Conservation (phyloP, 2,888 invertebrate species). For the Apotomis capreana region DNA sequence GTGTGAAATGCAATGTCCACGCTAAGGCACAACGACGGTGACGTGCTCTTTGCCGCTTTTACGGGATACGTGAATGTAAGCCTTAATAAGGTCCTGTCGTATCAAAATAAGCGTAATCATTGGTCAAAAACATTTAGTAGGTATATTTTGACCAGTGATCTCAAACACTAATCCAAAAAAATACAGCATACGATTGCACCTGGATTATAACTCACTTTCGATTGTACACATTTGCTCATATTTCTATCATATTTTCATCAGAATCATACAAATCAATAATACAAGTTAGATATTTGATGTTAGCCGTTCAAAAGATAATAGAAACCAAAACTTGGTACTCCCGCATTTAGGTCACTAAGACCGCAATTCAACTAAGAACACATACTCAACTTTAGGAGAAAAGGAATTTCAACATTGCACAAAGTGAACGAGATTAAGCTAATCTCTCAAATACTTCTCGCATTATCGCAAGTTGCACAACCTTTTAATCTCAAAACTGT, state of each 20-base stretch:
- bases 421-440: conserved; percentile 59
- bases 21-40: no score
- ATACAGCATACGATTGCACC: no score
- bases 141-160: no score
- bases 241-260: background rate
- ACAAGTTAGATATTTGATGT: background rate
- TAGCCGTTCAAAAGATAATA: background rate
- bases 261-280: background rate
- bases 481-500: conserved; percentile 70
- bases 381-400: conserved; percentile 49
- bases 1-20: no score
- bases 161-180: no score
- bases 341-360: conserved; percentile 15
- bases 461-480: conserved; percentile 71
- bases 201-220: no score
- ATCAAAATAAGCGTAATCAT: no score
- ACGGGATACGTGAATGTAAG: no score
- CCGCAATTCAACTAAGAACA: conserved; percentile 19
- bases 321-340: background rate
- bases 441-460: conserved; percentile 60
- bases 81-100: no score
- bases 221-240: no score
- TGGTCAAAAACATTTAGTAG: no score
- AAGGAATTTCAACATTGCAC: conserved; percentile 63
- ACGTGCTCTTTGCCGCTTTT: no score